Conservation (phyloP, 2,888 invertebrate species). For the Drosophila robusta region DNA sequence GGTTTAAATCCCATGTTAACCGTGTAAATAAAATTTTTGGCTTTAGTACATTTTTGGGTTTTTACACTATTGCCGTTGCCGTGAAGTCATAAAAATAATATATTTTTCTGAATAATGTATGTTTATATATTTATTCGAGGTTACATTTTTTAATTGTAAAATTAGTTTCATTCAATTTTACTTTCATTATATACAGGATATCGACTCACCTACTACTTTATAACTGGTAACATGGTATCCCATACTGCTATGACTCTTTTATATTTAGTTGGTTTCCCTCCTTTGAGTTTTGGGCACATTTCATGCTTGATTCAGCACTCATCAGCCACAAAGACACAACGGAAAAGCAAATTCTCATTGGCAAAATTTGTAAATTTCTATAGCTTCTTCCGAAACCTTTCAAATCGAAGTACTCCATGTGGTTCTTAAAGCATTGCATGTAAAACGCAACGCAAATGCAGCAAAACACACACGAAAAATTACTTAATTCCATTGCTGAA, state of each 20-base stretch:
- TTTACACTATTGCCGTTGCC: no score
- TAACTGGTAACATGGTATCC: background rate
- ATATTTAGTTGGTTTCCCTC: background rate
- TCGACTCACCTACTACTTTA: no score
- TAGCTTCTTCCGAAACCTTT: conserved; percentile 43
- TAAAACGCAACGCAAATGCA: conserved; percentile 57
- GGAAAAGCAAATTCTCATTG: conserved; percentile 7
- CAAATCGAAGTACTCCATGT: conserved; percentile 22
- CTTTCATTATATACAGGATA: no score
- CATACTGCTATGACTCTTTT: no score
- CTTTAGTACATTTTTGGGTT: no score
- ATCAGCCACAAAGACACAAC: conserved; percentile 2
- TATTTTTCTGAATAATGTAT: no score
- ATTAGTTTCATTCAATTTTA: no score
- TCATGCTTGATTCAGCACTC: conserved; percentile 56
- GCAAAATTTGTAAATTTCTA: conserved; percentile 31
- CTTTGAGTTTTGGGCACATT: conserved; percentile 48
- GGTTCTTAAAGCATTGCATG: conserved; percentile 49
- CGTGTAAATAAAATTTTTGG: no score
- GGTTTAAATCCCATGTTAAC: no score
- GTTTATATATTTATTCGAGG: no score
- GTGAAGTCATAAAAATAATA: no score
- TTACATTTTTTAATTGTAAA: no score
- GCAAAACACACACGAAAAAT: conserved; percentile 40
- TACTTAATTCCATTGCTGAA: conserved; percentile 52